These are phyloP conservation scores for Tipula vernalis DNA, from an alignment of 2,888 invertebrate species.

Conservation along the genomic window DNA sequence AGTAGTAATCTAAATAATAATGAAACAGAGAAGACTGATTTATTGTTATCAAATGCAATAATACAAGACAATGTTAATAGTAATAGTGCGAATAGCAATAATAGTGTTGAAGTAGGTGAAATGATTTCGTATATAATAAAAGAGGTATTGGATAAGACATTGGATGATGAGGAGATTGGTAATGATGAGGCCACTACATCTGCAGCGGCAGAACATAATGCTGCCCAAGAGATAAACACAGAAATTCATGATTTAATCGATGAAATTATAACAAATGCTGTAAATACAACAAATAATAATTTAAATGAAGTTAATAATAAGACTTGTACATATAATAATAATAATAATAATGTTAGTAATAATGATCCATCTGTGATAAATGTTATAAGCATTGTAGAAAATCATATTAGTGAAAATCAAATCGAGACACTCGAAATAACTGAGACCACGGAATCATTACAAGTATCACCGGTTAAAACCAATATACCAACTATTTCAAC, in stretches of 20 bases:
- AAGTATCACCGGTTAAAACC: constrained; percentile 20
- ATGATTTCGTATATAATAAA: constrained; percentile 29
- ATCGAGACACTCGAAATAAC: background rate
- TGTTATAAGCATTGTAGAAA: constrained; percentile 10
- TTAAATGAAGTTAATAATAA: constrained; percentile 16
- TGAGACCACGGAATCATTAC: constrained; percentile 7
- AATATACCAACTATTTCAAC: constrained; percentile 4
- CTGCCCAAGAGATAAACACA: constrained; percentile 17
- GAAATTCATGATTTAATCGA: constrained; percentile 40
- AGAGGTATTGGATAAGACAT: constrained; percentile 28
- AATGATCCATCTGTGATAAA: constrained; percentile 11
- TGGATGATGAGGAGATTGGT: constrained; percentile 14
- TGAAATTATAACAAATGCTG: constrained; percentile 38
- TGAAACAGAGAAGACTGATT: constrained; percentile 35
- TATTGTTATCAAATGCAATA: constrained; percentile 25
- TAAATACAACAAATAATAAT: constrained; percentile 31
- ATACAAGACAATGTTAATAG: constrained; percentile 14
- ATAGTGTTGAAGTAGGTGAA: constrained; percentile 19
- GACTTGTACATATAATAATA: constrained; percentile 17
- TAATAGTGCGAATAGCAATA: constrained; percentile 16
- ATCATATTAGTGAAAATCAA: constrained; percentile 11
- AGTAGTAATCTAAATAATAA: constrained; percentile 20
- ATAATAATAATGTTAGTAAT: constrained; percentile 13
- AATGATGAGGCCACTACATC: constrained; percentile 18
- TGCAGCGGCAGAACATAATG: constrained; percentile 18